phyloP scores from a whole-genome alignment of 2,113 vertebrate species.

The Myotis lucifugus region DNA sequence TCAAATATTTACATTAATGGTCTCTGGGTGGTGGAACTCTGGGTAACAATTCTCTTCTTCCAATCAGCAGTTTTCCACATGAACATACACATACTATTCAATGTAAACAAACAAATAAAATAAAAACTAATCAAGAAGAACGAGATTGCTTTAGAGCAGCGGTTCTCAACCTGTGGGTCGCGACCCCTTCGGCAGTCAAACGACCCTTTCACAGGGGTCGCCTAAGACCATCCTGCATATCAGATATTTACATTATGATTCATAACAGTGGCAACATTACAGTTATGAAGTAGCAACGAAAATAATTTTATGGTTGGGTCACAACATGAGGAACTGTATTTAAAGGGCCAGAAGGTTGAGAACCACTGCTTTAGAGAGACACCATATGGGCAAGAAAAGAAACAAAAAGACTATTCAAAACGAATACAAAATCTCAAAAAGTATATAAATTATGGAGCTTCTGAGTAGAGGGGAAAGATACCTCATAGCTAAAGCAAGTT shows the following conservation, averaged over 20 bases:
- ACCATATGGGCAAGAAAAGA: background rate
- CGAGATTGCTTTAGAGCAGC: background rate
- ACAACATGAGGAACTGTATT: no score
- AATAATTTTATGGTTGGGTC: no score
- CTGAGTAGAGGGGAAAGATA: background rate
- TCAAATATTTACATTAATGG: constrained; percentile 8
- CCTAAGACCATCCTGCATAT: no score
- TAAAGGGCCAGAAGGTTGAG: no score
- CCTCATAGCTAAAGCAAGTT: background rate
- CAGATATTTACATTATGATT: no score
- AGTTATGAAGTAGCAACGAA: no score
- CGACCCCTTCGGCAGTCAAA: no score
- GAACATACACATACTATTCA: background rate
- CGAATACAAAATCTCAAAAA: constrained; percentile 25
- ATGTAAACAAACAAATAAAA: constrained; percentile 49
- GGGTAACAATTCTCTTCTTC: constrained; percentile 7
- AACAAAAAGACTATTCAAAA: constrained; percentile 32
- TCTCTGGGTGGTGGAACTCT: background rate
- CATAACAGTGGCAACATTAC: no score
- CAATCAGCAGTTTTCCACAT: background rate
- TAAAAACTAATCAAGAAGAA: constrained; percentile 45
- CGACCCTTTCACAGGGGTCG: no score
- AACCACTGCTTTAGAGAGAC: background rate
- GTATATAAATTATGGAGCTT: background rate
- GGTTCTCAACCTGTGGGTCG: no score